Percentiles rank a stretch among this genome's conserved stretches.
Evolutionary conservation across 2,888 invertebrate species (phyloP).

Genomic region (Pristionchus japonicus): DNA sequence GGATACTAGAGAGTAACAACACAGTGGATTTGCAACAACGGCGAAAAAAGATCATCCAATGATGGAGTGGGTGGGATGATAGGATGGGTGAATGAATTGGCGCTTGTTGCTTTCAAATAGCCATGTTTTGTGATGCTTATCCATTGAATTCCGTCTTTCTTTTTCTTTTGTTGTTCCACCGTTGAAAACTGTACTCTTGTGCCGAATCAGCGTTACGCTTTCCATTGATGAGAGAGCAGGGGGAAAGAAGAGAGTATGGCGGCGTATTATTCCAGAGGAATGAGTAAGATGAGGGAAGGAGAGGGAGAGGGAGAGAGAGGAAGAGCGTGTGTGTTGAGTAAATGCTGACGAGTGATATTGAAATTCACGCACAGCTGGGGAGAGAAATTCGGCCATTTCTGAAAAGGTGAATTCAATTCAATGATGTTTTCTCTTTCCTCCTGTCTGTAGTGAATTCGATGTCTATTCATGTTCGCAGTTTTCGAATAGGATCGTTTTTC

Average conservation of each 20-base stretch:
- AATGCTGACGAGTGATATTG: not conserved
- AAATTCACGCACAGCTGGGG: not conserved
- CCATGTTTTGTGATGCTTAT: not conserved
- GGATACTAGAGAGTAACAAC: not conserved
- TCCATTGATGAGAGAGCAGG: too few relatives aligned
- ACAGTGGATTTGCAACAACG: not conserved
- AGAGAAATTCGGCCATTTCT: not conserved
- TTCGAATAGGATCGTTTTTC: too few relatives aligned
- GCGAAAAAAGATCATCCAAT: not conserved
- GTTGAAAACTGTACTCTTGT: not conserved
- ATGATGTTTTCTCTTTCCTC: not conserved
- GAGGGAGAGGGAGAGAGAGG: not conserved
- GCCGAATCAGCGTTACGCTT: not conserved
- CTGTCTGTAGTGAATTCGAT: not conserved
- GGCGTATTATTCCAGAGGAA: not conserved
- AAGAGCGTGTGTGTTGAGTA: not conserved
- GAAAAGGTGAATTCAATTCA: not conserved
- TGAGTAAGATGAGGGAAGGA: constrained; percentile 7
- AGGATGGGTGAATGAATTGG: not conserved
- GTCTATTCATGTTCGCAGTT: not conserved
- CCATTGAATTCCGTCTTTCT: not conserved
- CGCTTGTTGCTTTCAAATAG: not conserved
- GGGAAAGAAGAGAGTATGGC: not conserved
- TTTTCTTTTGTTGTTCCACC: not conserved
- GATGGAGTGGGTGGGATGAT: not conserved